These are phyloP conservation scores for Eospalax fontanierii DNA, from an alignment of 2,797 vertebrate genomes.

Conservation along the genomic window DNA sequence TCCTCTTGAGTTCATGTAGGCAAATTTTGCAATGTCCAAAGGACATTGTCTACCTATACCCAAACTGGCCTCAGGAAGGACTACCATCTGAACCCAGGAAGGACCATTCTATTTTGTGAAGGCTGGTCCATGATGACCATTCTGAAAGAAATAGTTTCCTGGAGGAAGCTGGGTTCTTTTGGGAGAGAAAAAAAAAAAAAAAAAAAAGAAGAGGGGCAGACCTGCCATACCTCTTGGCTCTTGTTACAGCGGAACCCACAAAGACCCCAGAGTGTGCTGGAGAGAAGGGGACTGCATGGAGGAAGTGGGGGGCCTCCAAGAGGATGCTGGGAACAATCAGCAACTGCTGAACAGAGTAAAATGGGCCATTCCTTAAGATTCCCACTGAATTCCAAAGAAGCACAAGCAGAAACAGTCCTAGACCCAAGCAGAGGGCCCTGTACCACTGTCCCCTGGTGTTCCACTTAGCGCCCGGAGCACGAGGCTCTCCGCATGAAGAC, in stretches of 20 bases:
- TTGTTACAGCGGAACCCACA: background rate
- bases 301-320: background rate
- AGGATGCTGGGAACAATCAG: background rate
- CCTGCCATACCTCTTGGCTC: no score
- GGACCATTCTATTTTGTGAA: no score
- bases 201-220: no score
- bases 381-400: background rate
- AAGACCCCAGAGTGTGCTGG: background rate
- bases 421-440: background rate
- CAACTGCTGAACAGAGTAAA: background rate
- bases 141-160: background rate
- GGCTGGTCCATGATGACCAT: background rate
- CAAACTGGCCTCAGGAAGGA: background rate
- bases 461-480: background rate
- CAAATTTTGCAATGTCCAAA: background rate
- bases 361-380: background rate
- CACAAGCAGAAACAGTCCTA: accelerated
- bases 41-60: no score
- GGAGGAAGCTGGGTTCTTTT: background rate
- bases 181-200: no score
- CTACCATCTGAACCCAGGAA: background rate
- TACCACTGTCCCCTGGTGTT: background rate
- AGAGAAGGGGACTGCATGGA: accelerated
- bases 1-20: background rate
- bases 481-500: background rate